phyloP scores from a whole-genome alignment of 2,113 vertebrate species.

The Bos taurus region DNA sequence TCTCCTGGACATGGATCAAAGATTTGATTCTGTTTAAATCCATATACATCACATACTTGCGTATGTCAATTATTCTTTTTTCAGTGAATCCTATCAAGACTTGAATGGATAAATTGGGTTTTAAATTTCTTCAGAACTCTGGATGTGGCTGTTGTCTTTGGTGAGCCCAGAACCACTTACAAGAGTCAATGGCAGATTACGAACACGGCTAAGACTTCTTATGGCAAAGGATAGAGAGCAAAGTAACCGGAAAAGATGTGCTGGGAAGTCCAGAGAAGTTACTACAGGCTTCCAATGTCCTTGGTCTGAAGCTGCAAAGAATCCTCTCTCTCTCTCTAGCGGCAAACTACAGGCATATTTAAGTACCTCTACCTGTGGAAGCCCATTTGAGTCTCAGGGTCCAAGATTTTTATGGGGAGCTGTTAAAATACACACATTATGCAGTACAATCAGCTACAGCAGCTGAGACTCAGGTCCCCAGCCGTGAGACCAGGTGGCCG shows the following conservation, averaged over 20 bases:
- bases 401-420: neutral
- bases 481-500: neutral
- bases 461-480: neutral
- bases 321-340: neutral
- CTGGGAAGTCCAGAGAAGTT: neutral
- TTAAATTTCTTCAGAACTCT: neutral
- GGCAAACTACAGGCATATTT: neutral
- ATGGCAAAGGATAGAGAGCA: neutral
- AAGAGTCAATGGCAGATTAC: neutral
- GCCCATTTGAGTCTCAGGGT: neutral
- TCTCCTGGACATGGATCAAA: neutral
- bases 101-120: neutral
- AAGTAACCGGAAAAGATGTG: neutral
- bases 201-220: neutral
- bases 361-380: neutral
- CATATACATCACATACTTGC: neutral
- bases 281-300: neutral
- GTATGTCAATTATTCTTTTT: neutral
- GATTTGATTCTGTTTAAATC: neutral
- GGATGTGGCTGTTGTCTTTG: neutral
- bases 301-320: neutral
- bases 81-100: neutral
- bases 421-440: neutral
- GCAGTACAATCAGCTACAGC: neutral
- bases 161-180: neutral